Evolutionary conservation across 2,888 invertebrate species (phyloP), one percentile per base, ranked within the genome.

Genomic region (Serripes groenlandicus): DNA sequence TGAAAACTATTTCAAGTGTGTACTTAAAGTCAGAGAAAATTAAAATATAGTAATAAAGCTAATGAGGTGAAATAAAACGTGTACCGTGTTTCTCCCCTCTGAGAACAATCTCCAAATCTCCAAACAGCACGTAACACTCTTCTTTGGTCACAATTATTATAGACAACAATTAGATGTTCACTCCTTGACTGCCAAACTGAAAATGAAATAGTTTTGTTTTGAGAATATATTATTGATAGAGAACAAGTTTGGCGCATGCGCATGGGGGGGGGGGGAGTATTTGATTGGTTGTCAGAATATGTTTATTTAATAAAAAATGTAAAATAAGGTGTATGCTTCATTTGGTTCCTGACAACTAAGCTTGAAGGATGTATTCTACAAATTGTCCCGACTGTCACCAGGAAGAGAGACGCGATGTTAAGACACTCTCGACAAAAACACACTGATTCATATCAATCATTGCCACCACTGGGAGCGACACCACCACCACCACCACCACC

Each of bases 341-440:
- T 81, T 81, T 72, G 56, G n/a, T 21, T 21, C 35, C 37, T 35
- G 30, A 34, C 72, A 18, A 52, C 34, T 15, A 30, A 49, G 71
- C 32, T 30, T 35, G 15, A 42, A 72, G 68, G 49, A 76, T 81
- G 81, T 32, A 32, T 72, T 23, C 56, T 64, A 72, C 28, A 37
- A 28, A 68, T n/a, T 81, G 81, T 28, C 56, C 74, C 52, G 81
- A 66, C 11, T 77, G 76, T 37, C 21, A 70, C 23, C 37, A 9
- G 68, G 64, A 7, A 70, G 66, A 56, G 68, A 77, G 62, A 54
- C n/a, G n/a, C n/a, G n/a, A n/a, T n/a, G n/a, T n/a, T n/a, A n/a
- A n/a, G n/a, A n/a, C n/a, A n/a, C n/a, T n/a, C n/a, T 54, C 7
- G 34, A 11, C 35, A 64, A 4, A 75, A 58, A 66, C 75, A 80